phyloP scores from a whole-genome alignment of 2,888 invertebrate species.

The Scaptomyza flava region DNA sequence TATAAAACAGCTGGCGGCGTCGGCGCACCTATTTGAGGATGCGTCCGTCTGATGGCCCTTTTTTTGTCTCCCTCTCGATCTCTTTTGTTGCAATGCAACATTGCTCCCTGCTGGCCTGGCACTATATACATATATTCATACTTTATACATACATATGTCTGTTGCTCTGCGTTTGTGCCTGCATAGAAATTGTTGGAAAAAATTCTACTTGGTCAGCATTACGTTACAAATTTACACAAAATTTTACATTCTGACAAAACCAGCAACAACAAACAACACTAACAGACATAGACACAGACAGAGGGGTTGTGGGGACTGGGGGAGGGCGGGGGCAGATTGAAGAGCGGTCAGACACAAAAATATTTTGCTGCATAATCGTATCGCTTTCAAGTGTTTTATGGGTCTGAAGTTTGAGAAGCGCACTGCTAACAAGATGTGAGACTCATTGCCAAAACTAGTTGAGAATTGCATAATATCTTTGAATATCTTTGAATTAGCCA shows the following conservation, averaged over 20 bases:
- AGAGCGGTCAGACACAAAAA: constrained; percentile 35
- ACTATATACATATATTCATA: background rate
- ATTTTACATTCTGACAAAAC: constrained; percentile 69
- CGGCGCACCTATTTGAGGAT: constrained; percentile 69
- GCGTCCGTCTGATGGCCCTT: constrained; percentile 45
- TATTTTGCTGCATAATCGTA: constrained; percentile 77
- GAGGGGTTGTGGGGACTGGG: background rate
- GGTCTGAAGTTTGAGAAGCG: constrained; percentile 25
- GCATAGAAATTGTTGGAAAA: constrained; percentile 67
- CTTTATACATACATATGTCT: background rate
- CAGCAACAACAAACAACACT: constrained; percentile 50
- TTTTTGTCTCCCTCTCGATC: constrained; percentile 41
- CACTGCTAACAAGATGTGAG: constrained; percentile 23
- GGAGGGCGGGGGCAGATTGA: background rate
- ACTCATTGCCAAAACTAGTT: constrained; percentile 59
- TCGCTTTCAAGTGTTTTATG: constrained; percentile 74
- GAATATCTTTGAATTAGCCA: constrained; percentile 59
- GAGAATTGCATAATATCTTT: constrained; percentile 68
- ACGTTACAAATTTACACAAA: constrained; percentile 76
- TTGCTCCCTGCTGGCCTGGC: constrained; percentile 44
- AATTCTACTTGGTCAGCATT: constrained; percentile 82
- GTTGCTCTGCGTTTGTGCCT: constrained; percentile 33
- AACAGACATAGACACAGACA: constrained; percentile 37
- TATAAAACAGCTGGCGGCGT: constrained; percentile 68
- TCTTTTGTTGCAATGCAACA: constrained; percentile 40